Base-by-base conservation (phyloP, 2,888 invertebrate genomes). In the Calameuta pallipes region DNA sequence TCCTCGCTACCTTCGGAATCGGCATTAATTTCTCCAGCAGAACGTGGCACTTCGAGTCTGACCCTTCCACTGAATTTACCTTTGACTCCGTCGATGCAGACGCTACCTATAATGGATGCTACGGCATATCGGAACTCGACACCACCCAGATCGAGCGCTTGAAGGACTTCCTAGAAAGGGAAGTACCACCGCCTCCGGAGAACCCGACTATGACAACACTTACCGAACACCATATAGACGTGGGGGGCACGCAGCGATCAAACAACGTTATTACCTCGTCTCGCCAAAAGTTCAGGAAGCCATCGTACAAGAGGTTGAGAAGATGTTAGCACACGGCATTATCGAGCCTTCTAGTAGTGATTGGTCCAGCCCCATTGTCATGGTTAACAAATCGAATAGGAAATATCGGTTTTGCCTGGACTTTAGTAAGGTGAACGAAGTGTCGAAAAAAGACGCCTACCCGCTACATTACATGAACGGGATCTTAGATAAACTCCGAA, bases 401-500 rank as follows among this genome's bases (percentile, higher is more conserved):
- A 80, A 79, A 3, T 87, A 83, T 71, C 76, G 88, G 4, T 85
- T 89, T 31, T 86, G 87, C 69, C 83, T 87, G 0, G 87, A 89
- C 78, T 87, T 80, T 56, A 75, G 87, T 23, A 83, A 84, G 71
- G 68, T 88, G 3, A 89, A 89, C 76, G 76, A 76, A 9, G 84
- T 87, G 0, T 87, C 88, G 11, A 79, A 83, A 34, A 81, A 82
- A 9, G 34, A 34, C 34, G 34, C 34, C 0, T 9, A 34, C 34
- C 34, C 34, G 34, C 34, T 34, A 34, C 88, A 85, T 0, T 84
- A 83, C 73, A 83, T 88, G 1, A 82, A 82, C 1, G 75, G 81
- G 9, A 87, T 84, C 23, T 76, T 87, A 31, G 83, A 87, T 69
- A 77, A 81, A 69, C 79, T 89, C 1, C 36, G 84, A 13, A 82